These are phyloP conservation scores for Microtus pennsylvanicus DNA, from an alignment of 2,113 vertebrate genomes.

Conservation along the genomic window DNA sequence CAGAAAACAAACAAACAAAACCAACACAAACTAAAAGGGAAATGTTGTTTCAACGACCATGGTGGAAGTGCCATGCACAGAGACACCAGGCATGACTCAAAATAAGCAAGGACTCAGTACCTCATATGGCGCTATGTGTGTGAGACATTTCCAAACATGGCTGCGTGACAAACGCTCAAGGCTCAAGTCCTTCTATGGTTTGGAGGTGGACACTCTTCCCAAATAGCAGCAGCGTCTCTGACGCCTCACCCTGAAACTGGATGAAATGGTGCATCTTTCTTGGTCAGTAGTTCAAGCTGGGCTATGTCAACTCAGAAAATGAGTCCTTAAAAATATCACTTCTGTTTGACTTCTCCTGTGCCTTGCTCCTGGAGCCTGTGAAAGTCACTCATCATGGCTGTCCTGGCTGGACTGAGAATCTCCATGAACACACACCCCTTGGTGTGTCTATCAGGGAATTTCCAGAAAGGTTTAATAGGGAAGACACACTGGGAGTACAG, in stretches of 20 bases:
- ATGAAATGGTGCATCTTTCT: background rate
- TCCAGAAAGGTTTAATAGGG: background rate
- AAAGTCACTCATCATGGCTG: background rate
- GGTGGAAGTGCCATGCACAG: background rate
- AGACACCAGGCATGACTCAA: background rate
- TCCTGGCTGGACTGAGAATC: background rate
- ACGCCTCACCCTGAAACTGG: background rate
- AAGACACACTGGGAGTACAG: background rate
- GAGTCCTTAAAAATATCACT: background rate
- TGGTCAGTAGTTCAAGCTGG: background rate
- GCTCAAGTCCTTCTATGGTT: background rate
- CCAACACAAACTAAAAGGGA: background rate
- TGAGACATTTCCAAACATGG: background rate
- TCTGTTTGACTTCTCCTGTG: background rate
- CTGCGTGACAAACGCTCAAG: background rate
- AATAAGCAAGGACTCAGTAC: background rate
- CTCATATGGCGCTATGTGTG: background rate
- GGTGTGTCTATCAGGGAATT: background rate
- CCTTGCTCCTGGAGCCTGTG: background rate
- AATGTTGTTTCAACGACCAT: background rate
- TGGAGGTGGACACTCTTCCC: background rate
- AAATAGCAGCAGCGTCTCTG: background rate
- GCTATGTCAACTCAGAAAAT: background rate
- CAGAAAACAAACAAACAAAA: background rate
- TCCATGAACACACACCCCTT: background rate